Evolutionary conservation across 2,113 vertebrate species (phyloP).

Genomic region (Rhinolophus sinicus): DNA sequence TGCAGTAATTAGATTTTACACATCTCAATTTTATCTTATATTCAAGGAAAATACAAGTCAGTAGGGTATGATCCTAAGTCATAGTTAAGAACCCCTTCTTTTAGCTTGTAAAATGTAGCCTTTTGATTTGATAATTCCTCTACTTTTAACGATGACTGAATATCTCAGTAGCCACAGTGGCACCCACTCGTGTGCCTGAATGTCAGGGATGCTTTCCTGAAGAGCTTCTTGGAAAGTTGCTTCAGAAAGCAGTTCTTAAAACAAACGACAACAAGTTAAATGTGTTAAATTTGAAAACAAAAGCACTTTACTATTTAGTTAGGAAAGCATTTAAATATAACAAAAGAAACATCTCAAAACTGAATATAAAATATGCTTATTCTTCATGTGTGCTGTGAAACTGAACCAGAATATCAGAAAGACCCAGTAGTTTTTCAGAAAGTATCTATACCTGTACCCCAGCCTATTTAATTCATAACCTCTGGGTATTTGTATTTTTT

Average conservation of each 20-base stretch:
- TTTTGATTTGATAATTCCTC: conserved; percentile 99
- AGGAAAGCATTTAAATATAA: conserved; percentile 16
- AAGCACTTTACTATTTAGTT: not conserved
- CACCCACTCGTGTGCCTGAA: conserved; percentile 89
- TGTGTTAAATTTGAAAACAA: conserved; percentile 40
- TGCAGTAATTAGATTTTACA: conserved; percentile 75
- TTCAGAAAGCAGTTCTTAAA: conserved; percentile 94
- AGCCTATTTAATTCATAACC: not conserved
- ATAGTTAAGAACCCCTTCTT: conserved; percentile 86
- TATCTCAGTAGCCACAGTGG: conserved; percentile 97
- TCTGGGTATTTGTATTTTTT: not conserved
- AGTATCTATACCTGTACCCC: not conserved
- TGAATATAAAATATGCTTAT: not conserved
- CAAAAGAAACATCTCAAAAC: conserved; percentile 1
- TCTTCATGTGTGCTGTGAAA: not conserved
- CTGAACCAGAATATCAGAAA: not conserved
- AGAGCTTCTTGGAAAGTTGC: conserved; percentile 94
- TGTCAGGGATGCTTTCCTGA: conserved; percentile 89
- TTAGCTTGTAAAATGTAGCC: conserved; percentile 96
- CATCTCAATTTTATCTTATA: conserved; percentile 67
- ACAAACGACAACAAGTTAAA: conserved; percentile 40
- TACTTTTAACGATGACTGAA: conserved; percentile 97
- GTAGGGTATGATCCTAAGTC: not conserved
- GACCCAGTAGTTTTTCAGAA: not conserved
- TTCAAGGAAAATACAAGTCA: conserved; percentile 75